Conservation (phyloP, 2,113 vertebrate species). For the Machaerirhynchus nigripectus region DNA sequence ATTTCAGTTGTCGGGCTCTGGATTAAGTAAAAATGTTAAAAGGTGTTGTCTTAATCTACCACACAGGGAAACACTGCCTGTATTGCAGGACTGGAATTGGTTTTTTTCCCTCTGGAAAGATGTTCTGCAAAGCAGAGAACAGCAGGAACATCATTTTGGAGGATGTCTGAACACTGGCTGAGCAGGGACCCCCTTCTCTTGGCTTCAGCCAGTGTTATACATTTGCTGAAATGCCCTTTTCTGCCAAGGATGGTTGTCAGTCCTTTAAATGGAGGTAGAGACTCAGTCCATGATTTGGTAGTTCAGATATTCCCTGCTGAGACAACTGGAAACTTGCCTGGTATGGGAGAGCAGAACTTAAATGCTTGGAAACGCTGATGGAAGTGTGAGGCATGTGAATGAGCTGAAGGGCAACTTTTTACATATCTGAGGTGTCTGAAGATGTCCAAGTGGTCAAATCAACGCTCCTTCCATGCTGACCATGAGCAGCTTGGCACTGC, state of each 20-base stretch:
- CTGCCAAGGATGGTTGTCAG: constrained; percentile 11
- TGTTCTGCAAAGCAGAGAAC: background rate
- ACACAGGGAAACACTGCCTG: background rate
- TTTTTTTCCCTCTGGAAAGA: background rate
- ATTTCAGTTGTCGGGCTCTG: background rate
- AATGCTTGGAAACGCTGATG: background rate
- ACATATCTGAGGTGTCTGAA: background rate
- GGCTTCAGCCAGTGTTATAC: background rate
- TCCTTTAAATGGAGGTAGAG: constrained; percentile 43
- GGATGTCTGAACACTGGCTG: background rate
- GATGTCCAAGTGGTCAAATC: background rate
- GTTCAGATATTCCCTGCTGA: background rate
- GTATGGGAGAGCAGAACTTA: background rate
- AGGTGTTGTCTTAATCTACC: background rate
- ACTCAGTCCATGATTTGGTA: constrained; percentile 7
- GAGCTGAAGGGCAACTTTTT: background rate
- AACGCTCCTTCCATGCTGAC: background rate
- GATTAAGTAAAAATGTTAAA: background rate
- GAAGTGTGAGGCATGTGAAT: background rate
- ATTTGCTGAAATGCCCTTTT: background rate
- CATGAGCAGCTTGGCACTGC: background rate
- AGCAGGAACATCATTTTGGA: background rate
- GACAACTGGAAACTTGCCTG: constrained; percentile 2
- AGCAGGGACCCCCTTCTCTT: background rate
- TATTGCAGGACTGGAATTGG: background rate